These are phyloP conservation scores for Micrastur ruficollis DNA, from an alignment of 2,797 vertebrate species.

Conservation along the genomic window DNA sequence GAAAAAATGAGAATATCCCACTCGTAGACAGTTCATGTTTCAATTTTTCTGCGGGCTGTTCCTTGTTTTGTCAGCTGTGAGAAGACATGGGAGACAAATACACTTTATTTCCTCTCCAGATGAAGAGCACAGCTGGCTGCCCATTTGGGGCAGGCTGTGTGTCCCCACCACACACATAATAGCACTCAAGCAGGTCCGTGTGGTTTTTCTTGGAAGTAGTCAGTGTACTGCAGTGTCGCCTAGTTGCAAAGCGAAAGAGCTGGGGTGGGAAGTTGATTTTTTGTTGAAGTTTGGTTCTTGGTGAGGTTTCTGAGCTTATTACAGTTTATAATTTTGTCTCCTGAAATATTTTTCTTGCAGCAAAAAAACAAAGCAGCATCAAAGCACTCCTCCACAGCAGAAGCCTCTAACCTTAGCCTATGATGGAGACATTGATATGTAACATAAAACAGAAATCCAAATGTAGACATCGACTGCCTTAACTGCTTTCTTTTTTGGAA, in stretches of 20 bases:
- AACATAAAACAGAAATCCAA: conserved; percentile 73
- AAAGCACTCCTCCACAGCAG: conserved; percentile 87
- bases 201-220: neutral
- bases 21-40: neutral
- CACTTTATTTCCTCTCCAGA: neutral
- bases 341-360: conserved; percentile 72
- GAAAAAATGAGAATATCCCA: neutral
- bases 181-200: neutral
- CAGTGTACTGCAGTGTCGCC: neutral
- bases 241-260: neutral
- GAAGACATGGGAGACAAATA: neutral
- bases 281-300: neutral
- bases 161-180: neutral
- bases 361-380: conserved; percentile 85
- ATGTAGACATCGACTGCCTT: conserved; percentile 81
- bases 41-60: neutral
- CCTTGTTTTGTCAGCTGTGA: neutral
- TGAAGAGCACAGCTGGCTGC: conserved; percentile 3
- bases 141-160: neutral
- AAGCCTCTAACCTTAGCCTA: conserved; percentile 96
- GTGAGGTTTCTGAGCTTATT: neutral
- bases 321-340: neutral
- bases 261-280: neutral
- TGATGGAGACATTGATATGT: conserved; percentile 96
- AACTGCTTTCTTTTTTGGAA: conserved; percentile 77